Evolutionary conservation across 2,113 vertebrate species (phyloP), one percentile per base, ranked within the genome.

Genomic region (Boleophthalmus pectinirostris): DNA sequence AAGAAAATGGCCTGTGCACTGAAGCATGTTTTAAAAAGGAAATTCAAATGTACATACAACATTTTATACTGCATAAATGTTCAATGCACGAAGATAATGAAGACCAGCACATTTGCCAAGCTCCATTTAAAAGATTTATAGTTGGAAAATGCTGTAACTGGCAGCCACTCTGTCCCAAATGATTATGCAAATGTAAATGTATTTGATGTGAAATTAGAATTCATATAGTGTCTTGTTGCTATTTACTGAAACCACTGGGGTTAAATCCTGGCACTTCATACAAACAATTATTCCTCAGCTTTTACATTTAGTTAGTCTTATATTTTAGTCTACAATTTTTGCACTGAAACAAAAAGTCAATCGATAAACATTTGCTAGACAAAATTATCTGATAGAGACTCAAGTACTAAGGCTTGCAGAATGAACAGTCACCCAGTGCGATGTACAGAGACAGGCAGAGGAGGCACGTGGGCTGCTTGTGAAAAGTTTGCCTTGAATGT

Each of bases 401-500:
- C 47, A 24, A 57, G 23, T 5, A 24, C 20, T 57, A 24, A 57
- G 12, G 21, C 56, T 57, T 8, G 23, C 2, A 24, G 56, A 57
- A 24, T 56, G 63, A 64, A 68, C 24, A 47, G 23, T 18, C 24
- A 0, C 14, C 38, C 53, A 69, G 45, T 74, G 69, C 60, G 65
- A 56, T 67, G 74, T 80, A 80, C 47, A 74, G 66, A 60, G 54
- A 80, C 23, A 25, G 66, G 58, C 71, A 71, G 71, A 76, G 64
- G 24, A 47, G 47, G 69, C 76, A 78, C 72, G 86, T 69, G 80
- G 73, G 74, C 57, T 6, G 54, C 12, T 78, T 29, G 64, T 73
- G 54, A 73, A 75, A 79, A 75, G 56, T 69, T 81, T 57, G 43
- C 24, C 74, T 78, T 77, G 33, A 81, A 70, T 58, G 64, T 72